A percentile compares a stretch with the other conserved stretches of the same genome.
Evolutionary conservation across 2,888 invertebrate genomes (phyloP).

Genomic region (Drosophila percnosoma): DNA sequence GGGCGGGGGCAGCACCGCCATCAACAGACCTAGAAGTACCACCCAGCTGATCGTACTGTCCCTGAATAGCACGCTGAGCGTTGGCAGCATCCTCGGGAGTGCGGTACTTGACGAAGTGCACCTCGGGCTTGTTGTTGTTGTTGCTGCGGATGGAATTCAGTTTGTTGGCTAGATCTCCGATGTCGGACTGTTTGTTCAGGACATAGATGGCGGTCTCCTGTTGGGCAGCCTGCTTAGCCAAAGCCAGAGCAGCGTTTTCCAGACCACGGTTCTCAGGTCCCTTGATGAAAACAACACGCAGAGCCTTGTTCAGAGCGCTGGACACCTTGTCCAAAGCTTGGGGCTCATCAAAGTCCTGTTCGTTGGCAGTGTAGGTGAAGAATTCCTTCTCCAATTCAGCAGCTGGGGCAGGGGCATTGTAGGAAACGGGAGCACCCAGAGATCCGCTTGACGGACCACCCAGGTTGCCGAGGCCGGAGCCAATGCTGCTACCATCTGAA

Average conservation of each 20-base stretch:
- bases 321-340: conserved; percentile 55
- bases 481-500: too few relatives aligned
- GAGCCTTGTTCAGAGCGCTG: conserved; percentile 63
- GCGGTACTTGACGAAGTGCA: conserved; percentile 83
- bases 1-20: conserved; percentile 74
- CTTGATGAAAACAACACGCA: conserved; percentile 80
- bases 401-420: conserved; percentile 60
- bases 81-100: conserved; percentile 79
- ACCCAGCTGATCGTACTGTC: conserved; percentile 74
- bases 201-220: conserved; percentile 83
- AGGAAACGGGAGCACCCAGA: conserved; percentile 52
- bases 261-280: conserved; percentile 78
- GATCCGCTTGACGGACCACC: conserved; percentile 30
- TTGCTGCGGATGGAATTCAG: conserved; percentile 64
- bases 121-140: conserved; percentile 77
- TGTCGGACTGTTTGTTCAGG: conserved; percentile 79
- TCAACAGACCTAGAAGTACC: conserved; percentile 66
- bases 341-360: conserved; percentile 73
- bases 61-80: conserved; percentile 78
- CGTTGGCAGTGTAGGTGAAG: conserved; percentile 75
- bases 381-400: conserved; percentile 74
- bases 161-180: conserved; percentile 68
- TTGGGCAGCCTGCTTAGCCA: conserved; percentile 75
- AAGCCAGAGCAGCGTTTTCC: conserved; percentile 74
- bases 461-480: conserved; percentile 22